Conservation (phyloP, 2,797 vertebrate species). For the Cynopterus sphinx region DNA sequence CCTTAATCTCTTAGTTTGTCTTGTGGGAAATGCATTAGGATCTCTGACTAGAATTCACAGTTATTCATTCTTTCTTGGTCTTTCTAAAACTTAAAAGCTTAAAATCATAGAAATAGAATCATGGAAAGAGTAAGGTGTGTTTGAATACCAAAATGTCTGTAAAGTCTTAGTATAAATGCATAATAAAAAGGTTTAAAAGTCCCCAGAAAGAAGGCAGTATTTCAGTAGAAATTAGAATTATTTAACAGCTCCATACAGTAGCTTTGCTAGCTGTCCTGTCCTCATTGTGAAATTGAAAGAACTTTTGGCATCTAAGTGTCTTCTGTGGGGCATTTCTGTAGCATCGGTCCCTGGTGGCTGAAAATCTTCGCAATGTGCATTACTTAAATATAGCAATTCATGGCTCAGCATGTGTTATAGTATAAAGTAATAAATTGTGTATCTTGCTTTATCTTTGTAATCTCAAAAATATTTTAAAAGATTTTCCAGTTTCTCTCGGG, state of each 20-base stretch:
- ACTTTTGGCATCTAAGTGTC: background rate
- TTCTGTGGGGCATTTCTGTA: background rate
- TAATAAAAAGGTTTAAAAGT: constrained; percentile 7
- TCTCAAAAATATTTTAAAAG: background rate
- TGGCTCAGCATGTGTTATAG: background rate
- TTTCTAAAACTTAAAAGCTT: constrained; percentile 37
- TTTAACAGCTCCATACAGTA: too few species aligned
- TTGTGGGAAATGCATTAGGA: constrained; percentile 37
- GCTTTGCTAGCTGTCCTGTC: background rate
- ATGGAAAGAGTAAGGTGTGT: background rate
- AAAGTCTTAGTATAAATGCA: background rate
- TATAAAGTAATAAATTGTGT: background rate
- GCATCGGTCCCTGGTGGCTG: background rate
- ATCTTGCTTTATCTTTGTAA: background rate
- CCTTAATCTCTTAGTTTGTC: constrained; percentile 46
- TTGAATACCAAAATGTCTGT: background rate
- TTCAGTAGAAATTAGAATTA: background rate
- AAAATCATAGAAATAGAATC: background rate
- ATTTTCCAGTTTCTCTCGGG: background rate
- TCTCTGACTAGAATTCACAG: background rate
- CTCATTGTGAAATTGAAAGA: background rate
- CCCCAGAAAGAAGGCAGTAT: background rate
- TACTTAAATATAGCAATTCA: background rate
- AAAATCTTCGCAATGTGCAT: background rate
- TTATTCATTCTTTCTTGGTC: background rate